These are phyloP conservation scores for Furcifer pardalis DNA, from an alignment of 2,797 vertebrate species.

Conservation along the genomic window DNA sequence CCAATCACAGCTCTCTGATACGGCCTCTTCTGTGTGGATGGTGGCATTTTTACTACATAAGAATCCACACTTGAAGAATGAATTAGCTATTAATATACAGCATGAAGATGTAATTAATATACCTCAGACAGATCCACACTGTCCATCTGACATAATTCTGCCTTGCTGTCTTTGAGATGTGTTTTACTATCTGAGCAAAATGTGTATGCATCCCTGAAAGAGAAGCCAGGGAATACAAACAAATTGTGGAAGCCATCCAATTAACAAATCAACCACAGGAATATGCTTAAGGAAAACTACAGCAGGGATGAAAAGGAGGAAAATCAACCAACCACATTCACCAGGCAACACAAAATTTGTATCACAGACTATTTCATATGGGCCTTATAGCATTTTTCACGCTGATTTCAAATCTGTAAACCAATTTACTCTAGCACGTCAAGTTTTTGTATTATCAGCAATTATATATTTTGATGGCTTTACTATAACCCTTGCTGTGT, in stretches of 20 bases:
- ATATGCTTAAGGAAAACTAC: neutral
- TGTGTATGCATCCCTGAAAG: neutral
- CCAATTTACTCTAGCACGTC: too few species aligned
- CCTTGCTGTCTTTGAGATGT: neutral
- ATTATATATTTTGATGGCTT: too few species aligned
- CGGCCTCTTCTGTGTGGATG: too few species aligned
- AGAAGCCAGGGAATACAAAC: constrained; percentile 14
- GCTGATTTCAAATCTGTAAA: too few species aligned
- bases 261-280: constrained; percentile 24
- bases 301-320: neutral
- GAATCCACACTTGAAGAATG: neutral
- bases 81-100: neutral
- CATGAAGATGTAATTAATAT: neutral
- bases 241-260: constrained; percentile 10
- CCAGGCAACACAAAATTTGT: too few species aligned
- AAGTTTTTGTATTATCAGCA: too few species aligned
- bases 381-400: too few species aligned
- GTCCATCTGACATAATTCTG: neutral
- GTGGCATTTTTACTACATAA: neutral
- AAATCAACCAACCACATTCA: neutral
- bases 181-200: neutral
- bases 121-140: neutral
- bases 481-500: too few species aligned
- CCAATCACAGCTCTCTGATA: too few species aligned
- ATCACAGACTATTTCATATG: too few species aligned